phyloP scores from a whole-genome alignment of 2,797 vertebrate species.

The Anabas testudineus region DNA sequence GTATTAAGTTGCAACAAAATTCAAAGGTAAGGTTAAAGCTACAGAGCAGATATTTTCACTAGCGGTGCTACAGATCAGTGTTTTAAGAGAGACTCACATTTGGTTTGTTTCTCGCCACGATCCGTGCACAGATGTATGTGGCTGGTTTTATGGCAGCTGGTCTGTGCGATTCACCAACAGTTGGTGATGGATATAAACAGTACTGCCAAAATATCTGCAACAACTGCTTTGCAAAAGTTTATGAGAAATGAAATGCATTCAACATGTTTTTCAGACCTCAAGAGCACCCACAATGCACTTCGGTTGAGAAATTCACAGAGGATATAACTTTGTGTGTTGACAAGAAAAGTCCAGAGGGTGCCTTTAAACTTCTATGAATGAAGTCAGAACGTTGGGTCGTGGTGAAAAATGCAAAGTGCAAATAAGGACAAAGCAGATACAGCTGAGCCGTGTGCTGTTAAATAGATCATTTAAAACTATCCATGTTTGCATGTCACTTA shows the following conservation, averaged over 20 bases:
- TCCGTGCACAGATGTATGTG: too few relatives aligned
- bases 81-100: neutral
- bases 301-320: neutral
- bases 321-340: slow-evolving; percentile 22
- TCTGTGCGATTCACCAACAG: neutral
- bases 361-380: slow-evolving; percentile 5
- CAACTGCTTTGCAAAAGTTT: neutral
- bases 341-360: neutral
- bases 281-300: slow-evolving; percentile 16
- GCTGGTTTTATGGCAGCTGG: neutral
- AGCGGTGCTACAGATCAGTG: neutral
- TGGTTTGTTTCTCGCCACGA: neutral
- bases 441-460: neutral
- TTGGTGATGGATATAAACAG: slow-evolving; percentile 8
- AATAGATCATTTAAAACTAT: neutral
- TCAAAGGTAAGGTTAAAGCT: too few relatives aligned
- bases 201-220: slow-evolving; percentile 9
- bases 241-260: slow-evolving; percentile 2
- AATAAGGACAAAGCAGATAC: neutral
- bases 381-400: neutral
- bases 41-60: neutral
- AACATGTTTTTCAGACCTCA: slow-evolving; percentile 4
- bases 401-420: neutral
- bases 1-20: too few relatives aligned
- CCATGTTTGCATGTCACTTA: too few relatives aligned